These are phyloP conservation scores for Mimas tiliae DNA, from an alignment of 2,888 invertebrate genomes.

Conservation along the genomic window DNA sequence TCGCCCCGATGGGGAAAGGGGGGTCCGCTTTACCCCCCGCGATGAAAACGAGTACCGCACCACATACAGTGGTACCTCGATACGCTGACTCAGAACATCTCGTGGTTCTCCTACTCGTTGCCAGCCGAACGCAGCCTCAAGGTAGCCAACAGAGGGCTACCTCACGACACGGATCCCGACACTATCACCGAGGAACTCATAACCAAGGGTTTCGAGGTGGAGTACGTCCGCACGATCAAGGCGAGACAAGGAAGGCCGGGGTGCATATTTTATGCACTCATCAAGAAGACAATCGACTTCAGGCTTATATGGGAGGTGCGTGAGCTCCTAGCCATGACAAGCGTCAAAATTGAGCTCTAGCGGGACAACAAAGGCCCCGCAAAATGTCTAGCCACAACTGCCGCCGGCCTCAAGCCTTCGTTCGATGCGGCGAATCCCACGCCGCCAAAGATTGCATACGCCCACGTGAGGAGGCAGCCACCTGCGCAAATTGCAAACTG, in stretches of 20 bases:
- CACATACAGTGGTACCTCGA: conserved; percentile 29
- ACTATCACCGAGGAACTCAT: background rate
- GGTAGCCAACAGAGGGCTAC: conserved; percentile 28
- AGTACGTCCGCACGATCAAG: conserved; percentile 20
- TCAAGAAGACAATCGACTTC: too few species aligned
- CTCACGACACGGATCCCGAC: background rate
- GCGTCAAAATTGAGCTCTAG: conserved; percentile 33
- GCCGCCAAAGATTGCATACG: conserved; percentile 29
- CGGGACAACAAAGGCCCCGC: conserved; percentile 29
- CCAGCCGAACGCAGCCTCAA: conserved; percentile 30
- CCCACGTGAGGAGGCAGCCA: conserved; percentile 22
- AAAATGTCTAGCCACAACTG: conserved; percentile 31
- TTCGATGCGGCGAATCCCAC: conserved; percentile 30
- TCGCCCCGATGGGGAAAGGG: conserved; percentile 7
- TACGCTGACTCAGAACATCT: background rate
- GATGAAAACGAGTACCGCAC: too few species aligned
- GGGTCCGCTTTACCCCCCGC: too few species aligned
- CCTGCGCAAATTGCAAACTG: conserved; percentile 34
- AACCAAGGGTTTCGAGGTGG: background rate
- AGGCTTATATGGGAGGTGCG: too few species aligned
- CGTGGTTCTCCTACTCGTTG: conserved; percentile 34
- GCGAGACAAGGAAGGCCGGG: conserved; percentile 25
- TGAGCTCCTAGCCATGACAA: conserved; percentile 29
- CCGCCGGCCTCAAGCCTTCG: conserved; percentile 30
- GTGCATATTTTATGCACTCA: too few species aligned